Evolutionary conservation across 2,113 vertebrate genomes (phyloP), one percentile per base, ranked within the genome.

Genomic region (Morone saxatilis): DNA sequence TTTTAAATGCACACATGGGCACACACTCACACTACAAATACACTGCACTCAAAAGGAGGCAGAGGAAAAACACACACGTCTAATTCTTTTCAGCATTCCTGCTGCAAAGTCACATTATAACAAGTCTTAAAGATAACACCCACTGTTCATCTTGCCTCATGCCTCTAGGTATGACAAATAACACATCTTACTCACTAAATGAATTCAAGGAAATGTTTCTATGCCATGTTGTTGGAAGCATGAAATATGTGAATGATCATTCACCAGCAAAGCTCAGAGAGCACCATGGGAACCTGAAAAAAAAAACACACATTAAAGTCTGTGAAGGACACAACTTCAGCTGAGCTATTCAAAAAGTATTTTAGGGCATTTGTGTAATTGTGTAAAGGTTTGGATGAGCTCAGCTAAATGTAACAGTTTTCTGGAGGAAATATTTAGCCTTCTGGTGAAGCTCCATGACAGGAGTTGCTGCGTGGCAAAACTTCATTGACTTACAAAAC

Each of bases 1-100:
- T 86, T 89, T 89, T 78, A 84, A 69, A 87, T 40, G 48, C 80
- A 87, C 31, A 85, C 71, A 62, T 48, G 6, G 11, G n/a, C 71
- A 45, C 56, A 69, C 59, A 80, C 51, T 20, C 81, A 63, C 71
- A 50, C 60, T 48, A 19, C 73, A 71, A 54, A 83, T 57, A 71
- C 48, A 48, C 40, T 6, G 72, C 20, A 63, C 22, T 14, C 36
- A 67, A 69, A 81, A 77, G 63, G 47, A 50, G 40, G 79, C 59
- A 83, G 48, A 65, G 51, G 47, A 54, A 20, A 31, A 38, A 51
- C 6, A 70, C 20, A 57, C 54, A 73, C 48, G 3, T 14, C 6
- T 10, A 50, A 53, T 13, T 19, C 56, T 71, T 76, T 61, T 47
- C 62, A 75, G 51, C 14, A 11, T 40, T 85, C 43, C 65, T 72